Percentiles rank a stretch among this genome's conserved stretches.
Evolutionary conservation across 2,797 vertebrate species (phyloP).

Genomic region (Taeniopygia guttata): DNA sequence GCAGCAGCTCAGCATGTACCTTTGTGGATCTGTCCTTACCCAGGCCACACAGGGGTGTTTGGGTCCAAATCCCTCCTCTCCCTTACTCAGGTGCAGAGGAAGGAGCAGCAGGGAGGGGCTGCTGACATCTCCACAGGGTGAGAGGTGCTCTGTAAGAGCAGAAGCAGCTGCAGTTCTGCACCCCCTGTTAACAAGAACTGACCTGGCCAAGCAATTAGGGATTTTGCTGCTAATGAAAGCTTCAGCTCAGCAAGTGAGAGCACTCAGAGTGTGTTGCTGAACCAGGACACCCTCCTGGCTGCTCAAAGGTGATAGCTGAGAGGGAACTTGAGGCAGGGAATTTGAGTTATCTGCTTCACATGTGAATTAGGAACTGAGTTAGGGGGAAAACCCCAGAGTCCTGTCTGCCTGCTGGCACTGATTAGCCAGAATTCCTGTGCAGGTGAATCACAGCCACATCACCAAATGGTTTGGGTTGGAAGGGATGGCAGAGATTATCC

Average conservation of each 20-base stretch:
- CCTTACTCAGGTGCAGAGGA: not conserved
- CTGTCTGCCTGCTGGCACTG: not conserved
- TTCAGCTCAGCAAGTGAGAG: not conserved
- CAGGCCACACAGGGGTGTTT: not conserved
- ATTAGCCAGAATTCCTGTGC: not conserved
- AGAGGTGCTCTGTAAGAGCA: not conserved
- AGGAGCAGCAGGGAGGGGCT: not conserved
- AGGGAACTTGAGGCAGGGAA: not conserved
- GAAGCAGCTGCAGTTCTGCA: not conserved
- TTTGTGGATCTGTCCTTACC: fast-evolving
- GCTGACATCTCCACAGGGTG: not conserved
- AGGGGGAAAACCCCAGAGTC: not conserved
- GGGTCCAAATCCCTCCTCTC: not conserved
- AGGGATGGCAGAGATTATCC: not conserved
- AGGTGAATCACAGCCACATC: not conserved
- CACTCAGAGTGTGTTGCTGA: not conserved
- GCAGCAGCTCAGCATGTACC: not conserved
- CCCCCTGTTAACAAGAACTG: not conserved
- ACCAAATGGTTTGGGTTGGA: not conserved
- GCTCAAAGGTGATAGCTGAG: not conserved
- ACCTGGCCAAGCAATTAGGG: not conserved
- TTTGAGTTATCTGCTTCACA: not conserved
- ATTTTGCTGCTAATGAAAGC: not conserved
- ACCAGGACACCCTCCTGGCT: not conserved
- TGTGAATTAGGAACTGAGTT: not conserved